Evolutionary conservation across 2,113 vertebrate genomes (phyloP), one percentile per base, ranked within the genome.

Genomic region (Saimiri boliviensis): DNA sequence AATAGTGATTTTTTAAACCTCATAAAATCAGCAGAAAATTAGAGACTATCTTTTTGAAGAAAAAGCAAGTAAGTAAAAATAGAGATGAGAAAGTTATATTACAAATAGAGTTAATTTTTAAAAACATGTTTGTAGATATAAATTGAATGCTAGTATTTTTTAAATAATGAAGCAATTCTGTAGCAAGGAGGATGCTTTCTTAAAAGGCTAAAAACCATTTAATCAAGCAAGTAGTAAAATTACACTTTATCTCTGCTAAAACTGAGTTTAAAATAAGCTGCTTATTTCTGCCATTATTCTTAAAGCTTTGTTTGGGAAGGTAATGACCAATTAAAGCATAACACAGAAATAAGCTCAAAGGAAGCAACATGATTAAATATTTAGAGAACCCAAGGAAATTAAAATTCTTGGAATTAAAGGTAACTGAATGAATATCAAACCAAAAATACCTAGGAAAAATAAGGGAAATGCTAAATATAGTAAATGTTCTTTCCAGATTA

Each of bases 11-110:
- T 63, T 68, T 79, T 70, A 58, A 91, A 70, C n/a, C n/a, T 40
- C 60, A 87, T 76, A 63, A 91, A 80, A 66, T 80, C 68, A 96
- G 73, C 54, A 92, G 35, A 93, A 85, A 92, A 77, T 82, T 88
- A 88, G 12, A 85, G 52, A 83, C 84, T 85, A 73, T 66, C n/a
- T 70, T 88, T 97, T 84, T 19, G 66, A 54, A 77, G 82, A 91
- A 86, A 95, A 88, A 49, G 23, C 47, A 89, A 88, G 30, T 8
- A 80, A 68, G 40, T 70, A 89, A 88, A 86, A 77, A 87, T 4
- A 95, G 49, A 93, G 83, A 91, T 35, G 54, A 17, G 73, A 97
- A 91, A 71, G 5, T 54, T 32, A 58, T 35, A 68, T 35, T 91
- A 8, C 40, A 91, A 93, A 87, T 47, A 60, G 25, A 6, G 81